These are phyloP conservation scores for Romanogobio albipinnatus DNA, from an alignment of 2,113 vertebrate species.

Conservation along the genomic window DNA sequence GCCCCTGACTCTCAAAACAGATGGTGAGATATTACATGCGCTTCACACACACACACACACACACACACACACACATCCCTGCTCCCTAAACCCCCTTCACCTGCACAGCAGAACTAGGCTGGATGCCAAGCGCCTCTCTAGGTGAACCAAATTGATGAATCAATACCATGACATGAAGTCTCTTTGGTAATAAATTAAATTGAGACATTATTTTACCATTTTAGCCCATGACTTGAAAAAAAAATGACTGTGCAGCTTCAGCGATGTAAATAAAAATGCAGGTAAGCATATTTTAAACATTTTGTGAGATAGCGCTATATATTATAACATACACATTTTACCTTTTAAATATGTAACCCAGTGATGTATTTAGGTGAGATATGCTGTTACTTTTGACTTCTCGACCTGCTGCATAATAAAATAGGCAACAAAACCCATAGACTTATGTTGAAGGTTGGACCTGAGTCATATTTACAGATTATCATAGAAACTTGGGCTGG, in stretches of 20 bases:
- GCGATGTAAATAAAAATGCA: background rate
- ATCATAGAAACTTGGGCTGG: background rate
- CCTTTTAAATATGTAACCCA: background rate
- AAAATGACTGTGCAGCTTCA: background rate
- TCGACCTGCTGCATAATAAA: background rate
- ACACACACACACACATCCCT: slow-evolving; percentile 1
- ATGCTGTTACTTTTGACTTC: background rate
- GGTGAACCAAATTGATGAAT: slow-evolving; percentile 25
- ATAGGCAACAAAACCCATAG: background rate
- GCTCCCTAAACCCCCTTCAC: slow-evolving; percentile 9
- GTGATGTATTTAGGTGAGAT: background rate
- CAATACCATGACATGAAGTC: slow-evolving; percentile 32
- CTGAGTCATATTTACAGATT: background rate
- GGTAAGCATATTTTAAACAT: background rate
- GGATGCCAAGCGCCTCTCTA: slow-evolving; percentile 9
- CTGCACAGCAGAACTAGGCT: slow-evolving; percentile 21
- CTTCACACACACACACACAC: slow-evolving; percentile 3
- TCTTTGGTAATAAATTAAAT: slow-evolving; percentile 6
- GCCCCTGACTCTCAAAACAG: slow-evolving; percentile 89
- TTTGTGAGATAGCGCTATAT: background rate
- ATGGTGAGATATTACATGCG: slow-evolving; percentile 80
- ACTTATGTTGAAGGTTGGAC: background rate
- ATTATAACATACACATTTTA: background rate
- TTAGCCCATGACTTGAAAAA: background rate
- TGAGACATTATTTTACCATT: background rate